Conservation (phyloP, 2,888 invertebrate genomes). For the Dryomyza anilis region DNA sequence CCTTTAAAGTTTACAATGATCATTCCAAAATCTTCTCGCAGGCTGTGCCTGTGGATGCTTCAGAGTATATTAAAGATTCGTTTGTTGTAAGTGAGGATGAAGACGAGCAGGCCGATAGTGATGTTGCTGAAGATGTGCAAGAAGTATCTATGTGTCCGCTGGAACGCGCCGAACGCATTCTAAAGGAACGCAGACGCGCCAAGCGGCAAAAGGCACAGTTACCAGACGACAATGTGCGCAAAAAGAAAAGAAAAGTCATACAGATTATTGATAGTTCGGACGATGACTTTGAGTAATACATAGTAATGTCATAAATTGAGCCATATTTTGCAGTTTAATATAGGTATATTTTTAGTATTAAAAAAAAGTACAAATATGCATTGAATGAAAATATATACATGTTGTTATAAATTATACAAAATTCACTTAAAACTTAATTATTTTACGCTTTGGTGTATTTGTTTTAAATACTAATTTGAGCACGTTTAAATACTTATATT, state of each 20-base stretch:
- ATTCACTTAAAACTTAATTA: not conserved
- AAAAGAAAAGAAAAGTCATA: not conserved
- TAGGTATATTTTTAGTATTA: not conserved
- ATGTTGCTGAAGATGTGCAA: constrained; percentile 42
- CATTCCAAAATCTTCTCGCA: constrained; percentile 64
- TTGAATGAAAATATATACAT: too few relatives aligned
- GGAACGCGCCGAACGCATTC: constrained; percentile 68
- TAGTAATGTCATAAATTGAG: too few relatives aligned
- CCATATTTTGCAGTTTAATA: not conserved
- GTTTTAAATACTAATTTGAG: too few relatives aligned
- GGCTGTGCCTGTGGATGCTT: constrained; percentile 57
- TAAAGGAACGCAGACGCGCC: constrained; percentile 58
- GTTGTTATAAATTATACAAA: not conserved
- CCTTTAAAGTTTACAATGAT: constrained; percentile 60
- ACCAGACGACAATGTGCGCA: not conserved
- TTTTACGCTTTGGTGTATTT: constrained; percentile 16
- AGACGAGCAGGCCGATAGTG: constrained; percentile 59
- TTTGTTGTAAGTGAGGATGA: constrained; percentile 65
- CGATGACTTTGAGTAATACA: constrained; percentile 11
- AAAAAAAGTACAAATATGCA: not conserved
- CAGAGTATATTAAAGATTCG: constrained; percentile 64
- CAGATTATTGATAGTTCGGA: constrained; percentile 23
- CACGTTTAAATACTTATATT: too few relatives aligned
- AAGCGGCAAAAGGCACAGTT: constrained; percentile 36
- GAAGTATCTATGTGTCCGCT: constrained; percentile 62